These are phyloP conservation scores for Rhadina sibilatrix DNA, from an alignment of 2,113 vertebrate species.

Conservation along the genomic window DNA sequence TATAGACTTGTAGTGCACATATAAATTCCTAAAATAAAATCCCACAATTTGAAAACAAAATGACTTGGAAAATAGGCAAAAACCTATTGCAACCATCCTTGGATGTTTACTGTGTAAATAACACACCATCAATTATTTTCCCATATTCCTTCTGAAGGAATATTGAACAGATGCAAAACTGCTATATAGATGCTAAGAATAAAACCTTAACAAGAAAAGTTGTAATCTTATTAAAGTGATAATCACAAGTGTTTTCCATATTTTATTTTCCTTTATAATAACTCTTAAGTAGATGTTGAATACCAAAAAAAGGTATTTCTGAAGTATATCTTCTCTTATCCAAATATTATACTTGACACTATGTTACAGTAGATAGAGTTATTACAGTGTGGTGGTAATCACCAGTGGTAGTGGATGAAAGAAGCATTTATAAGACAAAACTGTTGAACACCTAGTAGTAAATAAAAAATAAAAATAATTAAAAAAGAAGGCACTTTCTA, in stretches of 20 bases:
- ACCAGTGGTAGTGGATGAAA: not conserved
- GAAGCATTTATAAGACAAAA: not conserved
- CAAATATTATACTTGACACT: not conserved
- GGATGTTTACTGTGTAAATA: not conserved
- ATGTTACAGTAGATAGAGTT: not conserved
- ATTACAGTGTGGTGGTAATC: not conserved
- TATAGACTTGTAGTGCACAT: not conserved
- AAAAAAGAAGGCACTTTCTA: fast-evolving
- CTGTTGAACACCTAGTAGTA: not conserved
- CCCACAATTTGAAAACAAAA: not conserved
- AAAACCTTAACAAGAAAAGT: not conserved
- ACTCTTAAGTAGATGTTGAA: not conserved
- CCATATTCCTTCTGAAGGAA: not conserved
- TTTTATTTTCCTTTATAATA: not conserved
- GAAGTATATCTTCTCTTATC: not conserved
- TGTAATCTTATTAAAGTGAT: not conserved
- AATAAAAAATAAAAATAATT: not conserved
- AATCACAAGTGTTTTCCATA: not conserved
- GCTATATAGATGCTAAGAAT: not conserved
- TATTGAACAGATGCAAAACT: not conserved
- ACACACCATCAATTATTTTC: not conserved
- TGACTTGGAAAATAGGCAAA: not conserved
- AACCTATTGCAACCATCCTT: not conserved
- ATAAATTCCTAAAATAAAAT: not conserved
- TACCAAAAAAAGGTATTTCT: not conserved